Conservation (phyloP, 2,888 invertebrate species). For the Pollenia angustigena region DNA sequence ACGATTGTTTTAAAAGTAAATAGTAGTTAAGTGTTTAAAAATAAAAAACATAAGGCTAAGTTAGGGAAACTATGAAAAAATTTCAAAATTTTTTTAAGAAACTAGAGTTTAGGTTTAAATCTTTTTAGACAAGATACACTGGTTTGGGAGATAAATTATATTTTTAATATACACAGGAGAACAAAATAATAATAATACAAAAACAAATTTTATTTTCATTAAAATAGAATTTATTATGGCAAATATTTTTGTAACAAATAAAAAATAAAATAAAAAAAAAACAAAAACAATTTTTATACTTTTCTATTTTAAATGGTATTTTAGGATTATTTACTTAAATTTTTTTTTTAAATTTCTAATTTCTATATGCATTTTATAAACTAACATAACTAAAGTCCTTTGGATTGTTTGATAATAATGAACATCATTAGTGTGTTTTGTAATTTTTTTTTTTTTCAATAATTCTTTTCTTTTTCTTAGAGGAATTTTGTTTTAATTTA, state of each 20-base stretch:
- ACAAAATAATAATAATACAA: slow-evolving; percentile 6
- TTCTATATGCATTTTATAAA: slow-evolving; percentile 50
- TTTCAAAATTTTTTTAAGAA: neutral
- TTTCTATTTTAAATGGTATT: slow-evolving; percentile 36
- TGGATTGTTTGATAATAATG: slow-evolving; percentile 78
- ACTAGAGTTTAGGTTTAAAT: neutral
- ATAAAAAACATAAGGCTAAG: neutral
- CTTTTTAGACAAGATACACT: neutral
- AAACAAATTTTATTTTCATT: slow-evolving; percentile 42
- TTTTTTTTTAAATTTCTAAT: slow-evolving; percentile 45
- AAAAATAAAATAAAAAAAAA: slow-evolving; percentile 4
- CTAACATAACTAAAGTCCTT: slow-evolving; percentile 81
- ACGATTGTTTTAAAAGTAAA: neutral
- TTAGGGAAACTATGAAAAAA: neutral
- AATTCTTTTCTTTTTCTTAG: slow-evolving; percentile 11
- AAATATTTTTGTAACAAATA: slow-evolving; percentile 54
- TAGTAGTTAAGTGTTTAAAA: neutral
- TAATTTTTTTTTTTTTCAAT: slow-evolving; percentile 20
- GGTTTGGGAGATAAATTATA: slow-evolving; percentile 16
- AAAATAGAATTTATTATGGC: slow-evolving; percentile 62
- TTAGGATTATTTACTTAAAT: slow-evolving; percentile 27
- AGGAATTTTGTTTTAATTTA: neutral
- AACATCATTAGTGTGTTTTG: slow-evolving; percentile 71
- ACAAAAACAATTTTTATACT: slow-evolving; percentile 59
- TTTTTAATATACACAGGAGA: slow-evolving; percentile 20